Evolutionary conservation across 2,113 vertebrate genomes (phyloP).

Genomic region (Mustelus asterias): DNA sequence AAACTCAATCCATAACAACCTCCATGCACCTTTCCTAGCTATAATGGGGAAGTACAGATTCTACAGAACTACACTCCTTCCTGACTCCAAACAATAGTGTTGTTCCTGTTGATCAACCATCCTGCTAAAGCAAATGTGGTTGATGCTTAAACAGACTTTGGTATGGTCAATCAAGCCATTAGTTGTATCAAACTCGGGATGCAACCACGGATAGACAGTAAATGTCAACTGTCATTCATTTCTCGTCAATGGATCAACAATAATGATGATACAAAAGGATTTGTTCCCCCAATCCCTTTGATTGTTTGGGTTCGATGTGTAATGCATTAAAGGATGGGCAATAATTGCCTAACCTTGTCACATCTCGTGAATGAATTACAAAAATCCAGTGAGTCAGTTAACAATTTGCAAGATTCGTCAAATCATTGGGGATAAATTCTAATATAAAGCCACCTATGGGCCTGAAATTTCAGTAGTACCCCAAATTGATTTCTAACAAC

Average conservation of each 20-base stretch:
- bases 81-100: background rate
- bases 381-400: background rate
- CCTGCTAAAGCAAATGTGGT: background rate
- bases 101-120: background rate
- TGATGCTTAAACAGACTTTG: background rate
- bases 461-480: background rate
- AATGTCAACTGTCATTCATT: too few relatives aligned
- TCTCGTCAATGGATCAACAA: too few relatives aligned
- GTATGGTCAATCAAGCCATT: background rate
- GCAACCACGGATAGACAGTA: background rate
- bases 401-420: background rate
- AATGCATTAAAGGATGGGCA: background rate
- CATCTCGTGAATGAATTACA: background rate
- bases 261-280: too few relatives aligned
- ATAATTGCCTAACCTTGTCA: background rate
- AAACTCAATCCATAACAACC: background rate
- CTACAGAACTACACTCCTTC: background rate
- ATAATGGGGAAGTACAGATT: background rate
- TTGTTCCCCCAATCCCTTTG: too few relatives aligned
- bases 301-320: too few relatives aligned
- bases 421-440: background rate
- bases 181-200: background rate
- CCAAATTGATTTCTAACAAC: background rate
- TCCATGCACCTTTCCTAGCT: background rate
- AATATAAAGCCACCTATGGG: background rate